Base-by-base conservation (phyloP, 2,113 vertebrate species). In the Oenanthe melanoleuca region DNA sequence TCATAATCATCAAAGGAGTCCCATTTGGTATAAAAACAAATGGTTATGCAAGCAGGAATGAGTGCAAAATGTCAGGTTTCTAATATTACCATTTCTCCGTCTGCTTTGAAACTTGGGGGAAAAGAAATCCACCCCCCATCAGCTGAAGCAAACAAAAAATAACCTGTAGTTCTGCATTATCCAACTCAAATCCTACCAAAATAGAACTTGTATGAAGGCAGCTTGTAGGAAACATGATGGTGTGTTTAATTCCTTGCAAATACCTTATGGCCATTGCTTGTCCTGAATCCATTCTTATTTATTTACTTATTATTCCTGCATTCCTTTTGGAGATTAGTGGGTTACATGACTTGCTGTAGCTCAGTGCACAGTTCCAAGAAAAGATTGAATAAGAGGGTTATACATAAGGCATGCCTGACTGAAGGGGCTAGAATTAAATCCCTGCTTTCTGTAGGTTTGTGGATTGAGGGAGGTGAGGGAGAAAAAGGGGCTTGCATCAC, bases 41-140 rank as follows among this genome's bases (percentile, higher is more conserved):
- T 14, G 66, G 50, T 85, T 97, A 89, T 83, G 71, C 82, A 92
- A 94, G 59, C 88, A 90, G 63, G 63, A 92, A 65, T 63, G 71
- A 93, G 88, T 90, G 72, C 72, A 88, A 90, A 94, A 96, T 93
- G 71, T 70, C 80, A 83, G 47, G 64, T 92, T 97, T 83, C 86
- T 90, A 88, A 80, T 93, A 80, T 90, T 90, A 90, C 67, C 34
- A 7, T 77, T 94, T 86, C 55, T 80, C 60, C 0, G 1, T 88
- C 79, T 96, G 94, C 75, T 96, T 90, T 88, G 72, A 59, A 88
- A 59, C 47, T 88, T 59, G 29, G 31, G 18, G 12, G 8, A 22
- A 70, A 88, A 56, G 66, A 60, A 70, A 42, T 50, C 44, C 2
- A 2, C 22, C 71, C 19, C 19, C 17, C 44, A 38, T 52, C 1